Conservation (phyloP, 2,888 invertebrate genomes). For the Tridacna crocea region DNA sequence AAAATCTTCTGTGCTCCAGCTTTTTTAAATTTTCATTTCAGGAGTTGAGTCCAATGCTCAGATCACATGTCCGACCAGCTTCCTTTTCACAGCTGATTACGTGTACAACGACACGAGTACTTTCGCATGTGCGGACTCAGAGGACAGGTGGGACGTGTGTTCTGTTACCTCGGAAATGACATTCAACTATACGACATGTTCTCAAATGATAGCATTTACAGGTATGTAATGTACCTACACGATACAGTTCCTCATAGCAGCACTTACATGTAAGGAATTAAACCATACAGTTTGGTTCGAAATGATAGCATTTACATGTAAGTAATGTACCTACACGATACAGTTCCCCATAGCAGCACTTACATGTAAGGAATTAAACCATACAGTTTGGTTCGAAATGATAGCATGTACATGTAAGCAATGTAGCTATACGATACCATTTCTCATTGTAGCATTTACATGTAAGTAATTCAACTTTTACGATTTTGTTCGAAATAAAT, state of each 20-base stretch:
- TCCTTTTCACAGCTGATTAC: constrained; percentile 50
- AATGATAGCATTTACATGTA: too few relatives aligned
- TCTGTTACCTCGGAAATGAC: constrained; percentile 39
- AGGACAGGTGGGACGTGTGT: constrained; percentile 54
- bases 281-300: too few relatives aligned
- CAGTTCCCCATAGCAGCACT: too few relatives aligned
- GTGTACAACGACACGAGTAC: constrained; percentile 34
- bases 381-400: too few relatives aligned
- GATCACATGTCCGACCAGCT: constrained; percentile 35
- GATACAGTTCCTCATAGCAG: not conserved
- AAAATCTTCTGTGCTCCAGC: not conserved
- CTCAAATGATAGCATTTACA: constrained; percentile 53
- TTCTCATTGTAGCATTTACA: too few relatives aligned
- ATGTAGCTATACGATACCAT: too few relatives aligned
- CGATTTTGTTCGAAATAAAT: too few relatives aligned
- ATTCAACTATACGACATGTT: constrained; percentile 51
- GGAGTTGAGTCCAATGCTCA: constrained; percentile 41
- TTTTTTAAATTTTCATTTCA: not conserved
- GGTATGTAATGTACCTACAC: constrained; percentile 26
- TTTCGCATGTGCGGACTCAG: constrained; percentile 44
- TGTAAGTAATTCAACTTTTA: too few relatives aligned
- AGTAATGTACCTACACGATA: too few relatives aligned
- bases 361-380: too few relatives aligned
- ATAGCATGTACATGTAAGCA: too few relatives aligned
- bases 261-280: too few relatives aligned